These are phyloP conservation scores for Ceyx cyanopectus DNA, from an alignment of 2,113 vertebrate species.

Conservation along the genomic window DNA sequence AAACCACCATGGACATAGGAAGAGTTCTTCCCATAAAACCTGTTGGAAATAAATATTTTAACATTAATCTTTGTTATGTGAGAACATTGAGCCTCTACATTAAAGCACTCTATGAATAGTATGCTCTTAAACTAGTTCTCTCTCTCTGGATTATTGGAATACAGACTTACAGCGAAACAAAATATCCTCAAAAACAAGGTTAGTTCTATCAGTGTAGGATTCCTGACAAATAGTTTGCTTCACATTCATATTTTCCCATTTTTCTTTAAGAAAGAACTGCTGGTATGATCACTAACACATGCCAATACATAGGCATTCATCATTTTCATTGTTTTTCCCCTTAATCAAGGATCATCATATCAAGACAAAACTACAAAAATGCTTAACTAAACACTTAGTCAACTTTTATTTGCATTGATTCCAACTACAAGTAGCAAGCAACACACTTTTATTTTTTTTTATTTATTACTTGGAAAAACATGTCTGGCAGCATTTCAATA, in stretches of 20 bases:
- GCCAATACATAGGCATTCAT: not conserved
- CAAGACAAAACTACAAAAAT: not conserved
- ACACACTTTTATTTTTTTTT: not conserved
- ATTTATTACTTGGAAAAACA: not conserved
- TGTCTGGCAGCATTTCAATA: not conserved
- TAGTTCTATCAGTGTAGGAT: not conserved
- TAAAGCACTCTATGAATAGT: not conserved
- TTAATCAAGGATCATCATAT: not conserved
- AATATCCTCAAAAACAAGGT: not conserved
- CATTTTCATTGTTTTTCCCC: not conserved
- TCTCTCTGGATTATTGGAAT: not conserved
- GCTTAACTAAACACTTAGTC: not conserved
- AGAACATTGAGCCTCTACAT: not conserved
- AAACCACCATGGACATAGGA: slow-evolving; percentile 97
- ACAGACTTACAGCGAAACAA: not conserved
- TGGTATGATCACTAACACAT: not conserved
- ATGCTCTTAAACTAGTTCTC: not conserved
- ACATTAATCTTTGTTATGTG: not conserved
- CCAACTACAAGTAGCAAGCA: not conserved
- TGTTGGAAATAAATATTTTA: slow-evolving; percentile 60
- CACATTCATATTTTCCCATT: not conserved
- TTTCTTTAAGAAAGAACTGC: not conserved
- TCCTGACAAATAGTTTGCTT: not conserved
- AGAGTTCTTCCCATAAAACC: slow-evolving; percentile 98
- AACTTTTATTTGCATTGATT: not conserved